Percentiles rank a stretch among this genome's conserved stretches.
These are phyloP conservation scores for Drosophila subobscura DNA, from an alignment of 1,140 invertebrate species.

Conservation along the genomic window DNA sequence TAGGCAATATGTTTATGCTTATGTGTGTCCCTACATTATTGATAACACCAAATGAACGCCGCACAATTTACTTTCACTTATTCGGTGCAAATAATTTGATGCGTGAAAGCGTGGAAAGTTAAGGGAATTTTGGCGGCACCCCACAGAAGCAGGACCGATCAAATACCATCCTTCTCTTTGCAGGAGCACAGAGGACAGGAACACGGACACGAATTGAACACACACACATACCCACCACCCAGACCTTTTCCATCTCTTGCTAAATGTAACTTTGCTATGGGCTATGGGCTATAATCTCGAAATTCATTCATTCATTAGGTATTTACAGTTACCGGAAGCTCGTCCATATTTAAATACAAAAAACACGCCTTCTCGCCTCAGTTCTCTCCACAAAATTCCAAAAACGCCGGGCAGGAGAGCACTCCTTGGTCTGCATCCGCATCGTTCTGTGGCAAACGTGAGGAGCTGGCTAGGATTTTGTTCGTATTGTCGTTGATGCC, in stretches of 20 bases:
- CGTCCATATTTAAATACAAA: slow-evolving; percentile 52
- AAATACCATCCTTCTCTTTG: background rate
- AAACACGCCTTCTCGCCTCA: slow-evolving; percentile 29
- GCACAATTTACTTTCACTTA: slow-evolving; percentile 59
- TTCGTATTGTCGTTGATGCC: slow-evolving; percentile 54
- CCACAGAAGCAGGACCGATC: background rate
- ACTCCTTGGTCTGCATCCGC: slow-evolving; percentile 7
- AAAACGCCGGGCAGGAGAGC: background rate
- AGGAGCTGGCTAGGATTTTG: slow-evolving; percentile 6
- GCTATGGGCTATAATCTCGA: slow-evolving; percentile 2
- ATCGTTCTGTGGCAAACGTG: slow-evolving; percentile 6
- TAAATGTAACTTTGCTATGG: background rate
- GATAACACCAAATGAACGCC: slow-evolving; percentile 55
- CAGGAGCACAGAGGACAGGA: background rate
- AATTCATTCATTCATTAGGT: slow-evolving; percentile 32
- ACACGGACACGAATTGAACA: no score
- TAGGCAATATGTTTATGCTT: slow-evolving; percentile 32
- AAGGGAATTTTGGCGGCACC: background rate
- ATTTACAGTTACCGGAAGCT: slow-evolving; percentile 68
- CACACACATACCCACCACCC: no score
- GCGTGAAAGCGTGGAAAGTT: background rate
- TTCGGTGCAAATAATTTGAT: slow-evolving; percentile 7
- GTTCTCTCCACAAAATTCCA: background rate
- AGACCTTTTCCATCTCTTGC: slow-evolving; percentile 3
- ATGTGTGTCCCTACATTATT: slow-evolving; percentile 59